A percentile compares a stretch with the other conserved stretches of the same genome.
Conservation (phyloP, 2,888 invertebrate species). For the Noctua fimbriata region DNA sequence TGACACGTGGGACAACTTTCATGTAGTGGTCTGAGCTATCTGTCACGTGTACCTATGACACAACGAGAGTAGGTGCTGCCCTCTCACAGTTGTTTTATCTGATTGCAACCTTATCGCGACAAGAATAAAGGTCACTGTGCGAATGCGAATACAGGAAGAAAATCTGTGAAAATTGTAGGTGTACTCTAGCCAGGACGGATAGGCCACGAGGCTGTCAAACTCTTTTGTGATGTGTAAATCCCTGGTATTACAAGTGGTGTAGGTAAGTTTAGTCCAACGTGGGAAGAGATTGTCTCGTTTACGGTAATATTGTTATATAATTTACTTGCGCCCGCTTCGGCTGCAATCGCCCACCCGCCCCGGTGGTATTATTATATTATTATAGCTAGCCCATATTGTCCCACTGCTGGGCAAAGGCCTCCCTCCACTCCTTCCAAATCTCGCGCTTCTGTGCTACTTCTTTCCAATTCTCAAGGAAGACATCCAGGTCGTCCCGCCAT, state of each 20-base stretch:
- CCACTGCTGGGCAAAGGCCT: too few relatives aligned
- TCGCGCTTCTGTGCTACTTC: too few relatives aligned
- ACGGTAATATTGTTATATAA: neutral
- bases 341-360: too few relatives aligned
- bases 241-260: neutral
- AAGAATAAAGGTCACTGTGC: neutral
- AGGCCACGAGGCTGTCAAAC: neutral
- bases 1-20: constrained; percentile 1
- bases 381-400: too few relatives aligned
- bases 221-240: neutral
- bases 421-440: too few relatives aligned
- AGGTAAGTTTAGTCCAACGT: neutral
- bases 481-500: too few relatives aligned
- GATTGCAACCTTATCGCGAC: neutral
- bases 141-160: neutral
- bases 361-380: too few relatives aligned
- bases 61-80: neutral
- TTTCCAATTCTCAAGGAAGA: too few relatives aligned
- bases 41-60: constrained; percentile 11
- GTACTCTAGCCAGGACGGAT: neutral
- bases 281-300: neutral
- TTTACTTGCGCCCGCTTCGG: too few relatives aligned
- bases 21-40: constrained; percentile 5
- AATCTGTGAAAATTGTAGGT: neutral
- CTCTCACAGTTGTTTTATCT: neutral